phyloP scores from a whole-genome alignment of 2,113 vertebrate species.

The Lycaon pictus region DNA sequence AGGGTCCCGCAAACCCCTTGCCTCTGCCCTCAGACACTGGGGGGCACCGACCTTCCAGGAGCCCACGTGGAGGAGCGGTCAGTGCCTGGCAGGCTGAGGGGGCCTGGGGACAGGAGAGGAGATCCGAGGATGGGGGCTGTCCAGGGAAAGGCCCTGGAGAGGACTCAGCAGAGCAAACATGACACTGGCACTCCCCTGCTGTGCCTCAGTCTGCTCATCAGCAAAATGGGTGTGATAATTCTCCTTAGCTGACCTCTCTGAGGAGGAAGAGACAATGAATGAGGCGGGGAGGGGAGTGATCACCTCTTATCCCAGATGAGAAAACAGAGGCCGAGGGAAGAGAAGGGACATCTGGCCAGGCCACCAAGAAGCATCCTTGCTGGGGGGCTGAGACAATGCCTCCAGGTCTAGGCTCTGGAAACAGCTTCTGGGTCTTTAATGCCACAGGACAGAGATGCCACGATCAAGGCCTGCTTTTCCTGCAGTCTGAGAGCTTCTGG shows the following conservation, averaged over 20 bases:
- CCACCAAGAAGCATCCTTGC: not conserved
- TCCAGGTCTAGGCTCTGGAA: not conserved
- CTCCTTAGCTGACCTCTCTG: not conserved
- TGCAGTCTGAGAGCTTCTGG: not conserved
- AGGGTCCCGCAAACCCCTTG: not conserved
- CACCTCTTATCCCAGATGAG: not conserved
- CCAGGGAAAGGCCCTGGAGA: not conserved
- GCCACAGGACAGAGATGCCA: accelerated
- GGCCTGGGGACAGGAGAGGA: not conserved
- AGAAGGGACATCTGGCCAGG: not conserved
- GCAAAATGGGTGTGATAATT: not conserved
- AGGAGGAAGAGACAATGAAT: not conserved
- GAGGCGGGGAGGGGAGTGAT: not conserved
- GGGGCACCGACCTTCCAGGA: not conserved
- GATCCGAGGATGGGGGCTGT: not conserved
- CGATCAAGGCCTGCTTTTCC: not conserved
- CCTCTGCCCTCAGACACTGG: not conserved
- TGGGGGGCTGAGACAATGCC: accelerated
- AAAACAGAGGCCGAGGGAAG: not conserved
- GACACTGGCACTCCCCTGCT: accelerated
- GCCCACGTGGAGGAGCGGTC: not conserved
- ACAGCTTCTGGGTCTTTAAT: not conserved
- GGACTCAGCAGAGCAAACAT: not conserved
- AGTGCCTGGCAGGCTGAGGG: not conserved
- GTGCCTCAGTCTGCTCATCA: not conserved